Conservation (phyloP, 2,113 vertebrate genomes). For the Hoplias malabaricus region DNA sequence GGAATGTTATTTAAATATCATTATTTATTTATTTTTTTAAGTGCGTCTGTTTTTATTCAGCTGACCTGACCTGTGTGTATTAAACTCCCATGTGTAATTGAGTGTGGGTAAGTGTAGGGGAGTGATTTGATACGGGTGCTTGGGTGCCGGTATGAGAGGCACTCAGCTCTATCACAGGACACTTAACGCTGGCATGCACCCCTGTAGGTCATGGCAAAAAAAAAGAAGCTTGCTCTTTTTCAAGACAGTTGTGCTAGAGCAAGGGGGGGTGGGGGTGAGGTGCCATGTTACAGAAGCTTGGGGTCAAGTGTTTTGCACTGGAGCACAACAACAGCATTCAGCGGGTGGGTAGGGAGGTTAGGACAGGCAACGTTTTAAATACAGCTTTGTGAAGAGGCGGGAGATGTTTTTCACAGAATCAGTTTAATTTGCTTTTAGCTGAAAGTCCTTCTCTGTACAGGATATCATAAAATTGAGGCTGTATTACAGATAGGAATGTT, state of each 20-base stretch:
- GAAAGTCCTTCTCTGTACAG: too few species aligned
- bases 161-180: conserved; percentile 26
- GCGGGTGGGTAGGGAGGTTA: not conserved
- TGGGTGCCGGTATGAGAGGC: conserved; percentile 32
- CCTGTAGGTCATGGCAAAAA: conserved; percentile 11
- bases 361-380: not conserved
- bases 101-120: not conserved
- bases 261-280: not conserved
- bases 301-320: conserved; percentile 17
- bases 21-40: too few species aligned
- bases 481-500: too few species aligned
- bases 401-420: too few species aligned
- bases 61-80: not conserved
- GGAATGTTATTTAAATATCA: too few species aligned
- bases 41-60: not conserved
- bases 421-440: too few species aligned
- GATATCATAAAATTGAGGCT: too few species aligned
- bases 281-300: not conserved
- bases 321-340: not conserved
- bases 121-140: conserved; percentile 31
- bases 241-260: not conserved
- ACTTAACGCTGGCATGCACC: conserved; percentile 29
- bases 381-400: too few species aligned
- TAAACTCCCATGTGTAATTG: conserved; percentile 22
- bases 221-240: not conserved